These are phyloP conservation scores for Tragelaphus strepsiceros DNA, from an alignment of 2,113 vertebrate species.

Conservation along the genomic window DNA sequence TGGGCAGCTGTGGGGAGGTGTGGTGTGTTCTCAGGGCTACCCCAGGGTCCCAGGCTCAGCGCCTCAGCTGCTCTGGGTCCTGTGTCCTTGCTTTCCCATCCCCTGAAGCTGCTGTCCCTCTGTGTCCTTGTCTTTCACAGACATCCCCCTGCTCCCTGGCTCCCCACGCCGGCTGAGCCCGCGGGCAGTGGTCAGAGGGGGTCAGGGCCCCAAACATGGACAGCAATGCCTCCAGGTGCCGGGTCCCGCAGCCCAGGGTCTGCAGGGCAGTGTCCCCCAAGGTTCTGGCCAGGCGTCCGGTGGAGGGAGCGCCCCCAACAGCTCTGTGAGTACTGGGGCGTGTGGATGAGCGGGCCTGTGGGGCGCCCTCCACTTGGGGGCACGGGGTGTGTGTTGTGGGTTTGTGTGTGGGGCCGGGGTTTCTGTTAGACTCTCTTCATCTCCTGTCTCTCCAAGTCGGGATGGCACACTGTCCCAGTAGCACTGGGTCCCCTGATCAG, in stretches of 20 bases:
- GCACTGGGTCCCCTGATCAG: background rate
- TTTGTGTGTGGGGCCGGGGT: background rate
- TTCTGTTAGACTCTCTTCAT: background rate
- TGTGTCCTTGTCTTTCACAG: conserved; percentile 51
- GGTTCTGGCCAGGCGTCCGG: conserved; percentile 44
- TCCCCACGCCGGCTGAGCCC: conserved; percentile 51
- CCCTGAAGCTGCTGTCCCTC: background rate
- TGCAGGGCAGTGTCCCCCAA: conserved; percentile 67
- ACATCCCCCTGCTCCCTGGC: conserved; percentile 64
- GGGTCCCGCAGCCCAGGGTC: conserved; percentile 68
- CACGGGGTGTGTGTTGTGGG: background rate
- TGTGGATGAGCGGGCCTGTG: accelerated
- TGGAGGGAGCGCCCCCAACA: conserved; percentile 19
- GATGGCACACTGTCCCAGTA: background rate
- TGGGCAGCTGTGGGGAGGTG: background rate
- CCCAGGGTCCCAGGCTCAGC: accelerated
- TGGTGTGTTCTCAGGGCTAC: background rate
- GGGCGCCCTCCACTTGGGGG: background rate
- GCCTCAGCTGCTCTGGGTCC: background rate
- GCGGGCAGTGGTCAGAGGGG: conserved; percentile 72
- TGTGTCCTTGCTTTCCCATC: background rate
- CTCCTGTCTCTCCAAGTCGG: background rate
- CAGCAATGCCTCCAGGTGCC: conserved; percentile 84
- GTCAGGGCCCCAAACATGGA: conserved; percentile 72
- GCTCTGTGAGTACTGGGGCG: conserved; percentile 76